Conservation (phyloP, 2,113 vertebrate genomes). For the Heliornis fulica region DNA sequence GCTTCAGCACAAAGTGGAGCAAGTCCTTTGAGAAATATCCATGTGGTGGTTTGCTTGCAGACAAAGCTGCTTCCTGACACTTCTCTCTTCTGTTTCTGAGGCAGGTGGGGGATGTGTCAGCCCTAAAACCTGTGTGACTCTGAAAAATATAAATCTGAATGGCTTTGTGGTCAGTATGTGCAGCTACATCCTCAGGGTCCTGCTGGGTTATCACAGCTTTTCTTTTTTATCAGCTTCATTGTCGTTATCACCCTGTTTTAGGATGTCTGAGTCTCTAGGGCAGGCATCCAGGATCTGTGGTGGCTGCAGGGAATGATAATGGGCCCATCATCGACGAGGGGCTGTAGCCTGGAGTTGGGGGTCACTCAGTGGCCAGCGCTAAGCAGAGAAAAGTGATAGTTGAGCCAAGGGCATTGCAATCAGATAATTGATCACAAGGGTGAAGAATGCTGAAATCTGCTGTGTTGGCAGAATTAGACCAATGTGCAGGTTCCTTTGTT, state of each 20-base stretch:
- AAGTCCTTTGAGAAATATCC: not conserved
- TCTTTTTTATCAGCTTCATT: not conserved
- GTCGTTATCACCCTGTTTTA: not conserved
- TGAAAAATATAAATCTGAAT: not conserved
- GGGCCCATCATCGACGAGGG: not conserved
- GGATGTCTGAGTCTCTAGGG: not conserved
- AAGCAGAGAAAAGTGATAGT: not conserved
- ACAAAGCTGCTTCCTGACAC: not conserved
- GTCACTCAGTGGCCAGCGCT: not conserved
- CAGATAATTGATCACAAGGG: not conserved
- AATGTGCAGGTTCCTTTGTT: not conserved
- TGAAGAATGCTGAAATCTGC: not conserved
- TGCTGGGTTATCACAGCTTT: not conserved
- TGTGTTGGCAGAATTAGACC: not conserved
- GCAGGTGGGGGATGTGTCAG: not conserved
- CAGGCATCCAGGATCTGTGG: not conserved
- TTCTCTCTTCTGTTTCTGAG: not conserved
- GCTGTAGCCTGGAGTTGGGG: not conserved
- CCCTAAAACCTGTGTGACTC: not conserved
- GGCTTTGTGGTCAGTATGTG: not conserved
- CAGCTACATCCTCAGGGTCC: not conserved
- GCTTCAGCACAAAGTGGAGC: not conserved
- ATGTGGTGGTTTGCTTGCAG: rapidly evolving
- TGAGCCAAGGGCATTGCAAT: not conserved
- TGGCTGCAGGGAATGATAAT: not conserved